These are phyloP conservation scores for Cynoglossus semilaevis DNA, from an alignment of 2,113 vertebrate genomes.

Conservation along the genomic window DNA sequence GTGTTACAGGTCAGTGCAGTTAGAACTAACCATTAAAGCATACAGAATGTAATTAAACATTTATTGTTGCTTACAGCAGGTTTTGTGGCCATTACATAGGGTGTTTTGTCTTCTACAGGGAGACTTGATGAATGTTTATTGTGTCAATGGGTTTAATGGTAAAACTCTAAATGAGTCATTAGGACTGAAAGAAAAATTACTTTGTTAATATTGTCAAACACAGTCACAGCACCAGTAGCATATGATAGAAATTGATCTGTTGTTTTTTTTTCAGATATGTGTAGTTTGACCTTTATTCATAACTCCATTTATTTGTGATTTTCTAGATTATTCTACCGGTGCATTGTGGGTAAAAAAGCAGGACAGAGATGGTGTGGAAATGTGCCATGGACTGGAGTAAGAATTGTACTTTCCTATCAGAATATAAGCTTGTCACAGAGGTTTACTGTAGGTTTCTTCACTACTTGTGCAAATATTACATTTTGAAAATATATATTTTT, in stretches of 20 bases:
- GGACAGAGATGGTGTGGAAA: slow-evolving; percentile 88
- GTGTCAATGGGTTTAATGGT: no score
- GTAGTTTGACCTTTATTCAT: not conserved
- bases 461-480: no score
- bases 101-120: not conserved
- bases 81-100: not conserved
- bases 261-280: not conserved
- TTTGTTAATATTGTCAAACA: no score
- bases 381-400: slow-evolving; percentile 82
- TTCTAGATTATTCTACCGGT: slow-evolving; percentile 87
- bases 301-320: not conserved
- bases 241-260: not conserved
- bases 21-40: not conserved
- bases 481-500: no score
- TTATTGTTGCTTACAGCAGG: no score
- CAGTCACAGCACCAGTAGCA: no score
- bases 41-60: no score
- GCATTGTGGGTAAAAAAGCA: slow-evolving; percentile 76
- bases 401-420: not conserved
- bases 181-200: no score
- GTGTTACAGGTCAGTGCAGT: slow-evolving; percentile 68
- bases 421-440: not conserved
- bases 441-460: not conserved
- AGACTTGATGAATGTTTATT: no score
- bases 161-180: no score